Conservation (phyloP, 2,797 vertebrate genomes). For the Sebastes flavidus region DNA sequence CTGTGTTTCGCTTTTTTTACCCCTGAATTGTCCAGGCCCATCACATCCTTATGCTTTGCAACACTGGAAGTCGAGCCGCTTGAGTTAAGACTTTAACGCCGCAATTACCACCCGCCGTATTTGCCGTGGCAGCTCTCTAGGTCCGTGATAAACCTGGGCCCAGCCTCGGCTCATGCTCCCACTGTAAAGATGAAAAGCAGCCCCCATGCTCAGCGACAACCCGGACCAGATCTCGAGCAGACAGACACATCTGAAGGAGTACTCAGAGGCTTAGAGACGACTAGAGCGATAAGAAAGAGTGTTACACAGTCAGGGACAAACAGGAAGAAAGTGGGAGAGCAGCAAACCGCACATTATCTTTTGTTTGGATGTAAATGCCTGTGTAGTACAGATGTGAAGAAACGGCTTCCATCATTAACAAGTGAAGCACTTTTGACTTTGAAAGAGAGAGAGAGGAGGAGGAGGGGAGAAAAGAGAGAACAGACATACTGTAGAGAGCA, state of each 20-base stretch:
- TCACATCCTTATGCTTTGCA: slow-evolving; percentile 54
- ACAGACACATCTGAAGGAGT: slow-evolving; percentile 66
- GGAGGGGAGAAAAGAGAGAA: slow-evolving; percentile 69
- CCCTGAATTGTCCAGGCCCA: slow-evolving; percentile 29
- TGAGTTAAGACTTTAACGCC: slow-evolving; percentile 43
- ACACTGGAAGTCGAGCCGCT: slow-evolving; percentile 50
- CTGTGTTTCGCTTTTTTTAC: neutral
- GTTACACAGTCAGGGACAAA: slow-evolving; percentile 67
- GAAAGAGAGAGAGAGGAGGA: slow-evolving; percentile 73
- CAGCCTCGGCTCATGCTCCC: slow-evolving; percentile 36
- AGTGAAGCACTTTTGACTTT: slow-evolving; percentile 84
- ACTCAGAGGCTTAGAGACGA: slow-evolving; percentile 52
- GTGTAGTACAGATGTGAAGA: slow-evolving; percentile 78
- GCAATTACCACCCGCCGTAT: slow-evolving; percentile 51
- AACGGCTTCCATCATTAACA: slow-evolving; percentile 77
- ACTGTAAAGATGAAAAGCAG: slow-evolving; percentile 66
- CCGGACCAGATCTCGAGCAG: slow-evolving; percentile 57
- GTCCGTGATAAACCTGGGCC: slow-evolving; percentile 53
- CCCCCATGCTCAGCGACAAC: slow-evolving; percentile 55
- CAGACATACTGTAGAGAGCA: slow-evolving; percentile 80
- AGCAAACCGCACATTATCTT: slow-evolving; percentile 75
- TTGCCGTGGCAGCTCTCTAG: slow-evolving; percentile 48
- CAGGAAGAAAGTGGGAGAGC: slow-evolving; percentile 70
- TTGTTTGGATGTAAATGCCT: slow-evolving; percentile 82
- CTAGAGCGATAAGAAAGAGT: slow-evolving; percentile 65